Conservation (phyloP, 2,888 invertebrate genomes). For the Anorthoa munda region DNA sequence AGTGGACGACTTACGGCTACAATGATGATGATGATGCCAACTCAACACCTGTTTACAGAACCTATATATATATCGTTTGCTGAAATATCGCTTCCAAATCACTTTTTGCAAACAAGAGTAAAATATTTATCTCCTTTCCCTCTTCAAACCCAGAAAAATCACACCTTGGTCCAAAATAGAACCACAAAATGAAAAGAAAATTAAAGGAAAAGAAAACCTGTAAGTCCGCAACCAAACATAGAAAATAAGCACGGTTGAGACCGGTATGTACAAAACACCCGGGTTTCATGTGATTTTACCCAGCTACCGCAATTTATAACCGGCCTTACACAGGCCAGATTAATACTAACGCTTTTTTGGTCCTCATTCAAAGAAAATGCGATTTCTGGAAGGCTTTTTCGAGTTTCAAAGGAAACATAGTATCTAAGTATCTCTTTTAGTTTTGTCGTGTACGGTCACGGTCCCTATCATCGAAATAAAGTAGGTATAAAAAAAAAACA, state of each 20-base stretch:
- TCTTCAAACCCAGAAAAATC: neutral
- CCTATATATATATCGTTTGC: too few relatives aligned
- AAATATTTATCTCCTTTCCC: neutral
- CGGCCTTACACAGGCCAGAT: slow-evolving; percentile 63
- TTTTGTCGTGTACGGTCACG: too few relatives aligned
- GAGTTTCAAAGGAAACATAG: neutral
- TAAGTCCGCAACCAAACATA: slow-evolving; percentile 34
- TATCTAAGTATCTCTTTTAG: neutral
- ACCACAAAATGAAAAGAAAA: slow-evolving; percentile 28
- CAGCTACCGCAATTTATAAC: slow-evolving; percentile 69
- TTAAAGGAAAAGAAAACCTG: slow-evolving; percentile 20
- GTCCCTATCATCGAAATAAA: too few relatives aligned
- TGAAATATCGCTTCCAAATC: too few relatives aligned
- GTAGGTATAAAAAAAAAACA: too few relatives aligned
- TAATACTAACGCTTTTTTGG: slow-evolving; percentile 63
- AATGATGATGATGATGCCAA: too few relatives aligned
- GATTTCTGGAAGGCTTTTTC: slow-evolving; percentile 26
- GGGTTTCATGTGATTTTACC: slow-evolving; percentile 63
- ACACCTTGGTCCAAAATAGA: slow-evolving; percentile 8
- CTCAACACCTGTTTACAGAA: too few relatives aligned
- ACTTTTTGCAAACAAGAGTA: too few relatives aligned
- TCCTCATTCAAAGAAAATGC: slow-evolving; percentile 48
- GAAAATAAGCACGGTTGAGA: slow-evolving; percentile 54
- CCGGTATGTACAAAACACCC: slow-evolving; percentile 57
- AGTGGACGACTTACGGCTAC: too few relatives aligned